Evolutionary conservation across 2,113 vertebrate species (phyloP).

Genomic region (Bothrops jararaca): DNA sequence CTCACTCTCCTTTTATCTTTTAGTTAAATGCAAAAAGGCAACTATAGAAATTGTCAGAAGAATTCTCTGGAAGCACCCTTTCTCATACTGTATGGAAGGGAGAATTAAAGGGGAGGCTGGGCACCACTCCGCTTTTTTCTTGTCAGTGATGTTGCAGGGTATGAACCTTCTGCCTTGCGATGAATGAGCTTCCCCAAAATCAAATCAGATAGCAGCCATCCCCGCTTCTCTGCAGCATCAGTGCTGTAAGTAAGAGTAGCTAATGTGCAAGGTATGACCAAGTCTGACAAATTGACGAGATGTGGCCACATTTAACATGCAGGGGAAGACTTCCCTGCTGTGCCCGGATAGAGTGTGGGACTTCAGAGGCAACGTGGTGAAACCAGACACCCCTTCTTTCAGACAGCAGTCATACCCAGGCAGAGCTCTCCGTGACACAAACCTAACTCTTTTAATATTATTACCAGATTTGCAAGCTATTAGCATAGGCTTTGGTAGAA

Average conservation of each 20-base stretch:
- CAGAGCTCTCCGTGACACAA: slow-evolving; percentile 43
- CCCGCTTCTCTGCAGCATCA: slow-evolving; percentile 27
- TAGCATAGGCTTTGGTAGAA: neutral
- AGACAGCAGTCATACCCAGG: neutral
- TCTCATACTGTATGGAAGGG: slow-evolving; percentile 22
- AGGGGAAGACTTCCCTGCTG: slow-evolving; percentile 40
- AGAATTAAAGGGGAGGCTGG: slow-evolving; percentile 41
- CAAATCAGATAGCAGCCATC: slow-evolving; percentile 33
- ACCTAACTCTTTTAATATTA: slow-evolving; percentile 2
- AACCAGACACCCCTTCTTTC: slow-evolving; percentile 49
- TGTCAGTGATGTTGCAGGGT: slow-evolving; percentile 32
- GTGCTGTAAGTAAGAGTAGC: slow-evolving; percentile 38
- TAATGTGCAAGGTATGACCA: slow-evolving; percentile 44
- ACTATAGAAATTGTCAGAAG: slow-evolving; percentile 18
- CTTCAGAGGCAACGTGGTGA: slow-evolving; percentile 46
- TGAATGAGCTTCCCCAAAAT: slow-evolving; percentile 27
- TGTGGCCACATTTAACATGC: neutral
- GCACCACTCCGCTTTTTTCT: slow-evolving; percentile 39
- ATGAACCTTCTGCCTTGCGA: slow-evolving; percentile 39
- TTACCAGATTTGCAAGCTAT: slow-evolving; percentile 13
- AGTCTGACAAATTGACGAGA: slow-evolving; percentile 47
- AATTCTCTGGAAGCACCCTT: slow-evolving; percentile 43
- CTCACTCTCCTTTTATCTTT: neutral
- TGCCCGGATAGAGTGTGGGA: slow-evolving; percentile 1
- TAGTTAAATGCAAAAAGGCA: slow-evolving; percentile 35